phyloP scores from a whole-genome alignment of 2,797 vertebrate species.

The Kryptopterus vitreolus region DNA sequence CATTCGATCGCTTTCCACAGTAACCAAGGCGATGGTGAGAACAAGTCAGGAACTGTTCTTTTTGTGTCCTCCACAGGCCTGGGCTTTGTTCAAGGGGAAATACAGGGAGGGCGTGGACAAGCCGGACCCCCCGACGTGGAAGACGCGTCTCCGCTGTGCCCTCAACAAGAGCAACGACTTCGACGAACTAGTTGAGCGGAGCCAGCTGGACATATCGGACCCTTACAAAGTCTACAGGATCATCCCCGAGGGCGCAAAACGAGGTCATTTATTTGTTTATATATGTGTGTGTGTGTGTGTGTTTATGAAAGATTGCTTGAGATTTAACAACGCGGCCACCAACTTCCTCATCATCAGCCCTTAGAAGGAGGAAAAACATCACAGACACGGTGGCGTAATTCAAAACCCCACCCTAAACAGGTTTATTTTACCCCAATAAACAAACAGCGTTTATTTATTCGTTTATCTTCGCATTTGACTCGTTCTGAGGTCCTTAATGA shows the following conservation, averaged over 20 bases:
- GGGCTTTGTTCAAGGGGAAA: constrained; percentile 98
- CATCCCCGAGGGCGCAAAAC: constrained; percentile 91
- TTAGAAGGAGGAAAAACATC: too few relatives aligned
- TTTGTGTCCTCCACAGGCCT: constrained; percentile 77
- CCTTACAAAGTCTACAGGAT: constrained; percentile 99
- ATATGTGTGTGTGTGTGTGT: background rate
- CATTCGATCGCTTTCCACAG: too few relatives aligned
- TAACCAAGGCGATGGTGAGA: background rate
- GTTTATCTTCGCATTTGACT: too few relatives aligned
- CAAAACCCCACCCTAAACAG: too few relatives aligned
- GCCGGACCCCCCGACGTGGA: constrained; percentile 97
- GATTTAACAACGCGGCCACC: background rate
- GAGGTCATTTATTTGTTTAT: constrained; percentile 72
- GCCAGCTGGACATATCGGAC: constrained; percentile 97
- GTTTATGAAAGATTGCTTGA: background rate
- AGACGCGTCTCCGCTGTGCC: constrained; percentile 94
- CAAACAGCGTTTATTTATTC: too few relatives aligned
- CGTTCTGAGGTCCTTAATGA: too few relatives aligned
- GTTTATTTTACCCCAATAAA: too few relatives aligned
- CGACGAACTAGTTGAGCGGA: constrained; percentile 91
- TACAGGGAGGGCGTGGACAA: constrained; percentile 95
- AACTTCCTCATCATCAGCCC: constrained; percentile 14
- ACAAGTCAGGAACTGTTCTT: background rate
- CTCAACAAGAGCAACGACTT: constrained; percentile 99
- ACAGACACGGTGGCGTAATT: too few relatives aligned